Evolutionary conservation across 2,113 vertebrate genomes (phyloP).

Genomic region (Megaptera novaeangliae): DNA sequence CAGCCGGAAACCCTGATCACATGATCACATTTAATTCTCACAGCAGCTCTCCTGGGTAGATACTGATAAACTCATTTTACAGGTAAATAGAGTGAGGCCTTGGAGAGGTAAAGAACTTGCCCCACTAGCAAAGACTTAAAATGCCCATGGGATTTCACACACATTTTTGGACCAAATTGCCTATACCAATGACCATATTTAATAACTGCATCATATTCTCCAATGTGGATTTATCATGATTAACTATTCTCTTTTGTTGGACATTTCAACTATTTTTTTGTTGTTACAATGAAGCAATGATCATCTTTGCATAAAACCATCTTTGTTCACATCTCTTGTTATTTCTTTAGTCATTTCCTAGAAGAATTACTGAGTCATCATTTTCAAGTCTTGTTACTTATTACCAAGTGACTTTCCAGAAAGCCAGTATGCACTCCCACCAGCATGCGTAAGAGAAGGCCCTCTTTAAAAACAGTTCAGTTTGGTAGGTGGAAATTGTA

Average conservation of each 20-base stretch:
- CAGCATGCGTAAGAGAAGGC: background rate
- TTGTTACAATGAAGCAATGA: background rate
- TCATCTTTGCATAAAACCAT: background rate
- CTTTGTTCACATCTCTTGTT: background rate
- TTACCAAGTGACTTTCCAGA: background rate
- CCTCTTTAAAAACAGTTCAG: background rate
- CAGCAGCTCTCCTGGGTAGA: background rate
- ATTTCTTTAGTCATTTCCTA: slow-evolving; percentile 38
- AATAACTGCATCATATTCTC: background rate
- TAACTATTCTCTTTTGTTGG: background rate
- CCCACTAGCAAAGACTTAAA: background rate
- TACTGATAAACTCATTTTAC: background rate
- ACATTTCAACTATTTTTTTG: background rate
- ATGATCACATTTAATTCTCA: background rate
- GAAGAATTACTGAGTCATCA: slow-evolving; percentile 28
- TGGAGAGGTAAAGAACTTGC: background rate
- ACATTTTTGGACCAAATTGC: background rate
- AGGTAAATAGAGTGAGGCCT: background rate
- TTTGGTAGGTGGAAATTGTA: background rate
- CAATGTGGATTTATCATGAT: background rate
- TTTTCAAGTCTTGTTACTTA: background rate
- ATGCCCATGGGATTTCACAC: background rate
- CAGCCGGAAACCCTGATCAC: background rate
- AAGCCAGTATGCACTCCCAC: background rate
- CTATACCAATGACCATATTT: background rate